Percentiles rank a stretch among this genome's conserved stretches.
Conservation (phyloP, 2,888 invertebrate species). For the Halictus ligatus region DNA sequence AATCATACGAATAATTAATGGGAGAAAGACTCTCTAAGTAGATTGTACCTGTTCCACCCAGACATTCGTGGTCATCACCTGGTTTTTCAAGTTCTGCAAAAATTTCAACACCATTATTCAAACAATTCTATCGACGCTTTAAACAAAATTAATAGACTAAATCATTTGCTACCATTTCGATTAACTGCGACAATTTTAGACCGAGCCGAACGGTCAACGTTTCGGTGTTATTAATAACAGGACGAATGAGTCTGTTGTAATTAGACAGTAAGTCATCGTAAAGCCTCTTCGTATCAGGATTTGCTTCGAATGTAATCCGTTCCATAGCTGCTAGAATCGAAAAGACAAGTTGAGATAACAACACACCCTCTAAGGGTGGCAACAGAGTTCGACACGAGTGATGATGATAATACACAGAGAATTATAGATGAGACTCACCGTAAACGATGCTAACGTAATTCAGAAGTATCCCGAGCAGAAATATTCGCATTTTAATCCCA, state of each 20-base stretch:
- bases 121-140: not conserved
- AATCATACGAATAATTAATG: not conserved
- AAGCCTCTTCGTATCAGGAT: conserved; percentile 92
- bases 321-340: conserved; percentile 69
- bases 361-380: not conserved
- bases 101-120: not conserved
- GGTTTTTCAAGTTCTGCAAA: conserved; percentile 92
- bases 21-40: not conserved
- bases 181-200: conserved; percentile 94
- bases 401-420: not conserved
- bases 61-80: conserved; percentile 97
- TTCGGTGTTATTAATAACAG: conserved; percentile 98
- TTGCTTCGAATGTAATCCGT: conserved; percentile 87
- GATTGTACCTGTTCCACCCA: conserved; percentile 95
- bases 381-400: not conserved
- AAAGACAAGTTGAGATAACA: not conserved
- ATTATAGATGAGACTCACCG: conserved; percentile 55
- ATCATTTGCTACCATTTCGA: conserved; percentile 88
- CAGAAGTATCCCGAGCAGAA: conserved; percentile 49
- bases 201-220: conserved; percentile 96
- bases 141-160: not conserved
- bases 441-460: conserved; percentile 53
- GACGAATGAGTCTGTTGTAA: conserved; percentile 97
- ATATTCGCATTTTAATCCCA: conserved; percentile 58
- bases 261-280: conserved; percentile 98